Percentiles rank a stretch among this genome's conserved stretches.
These are phyloP conservation scores for Thamnophis sirtalis DNA, from an alignment of 2,113 vertebrate species.

Conservation along the genomic window DNA sequence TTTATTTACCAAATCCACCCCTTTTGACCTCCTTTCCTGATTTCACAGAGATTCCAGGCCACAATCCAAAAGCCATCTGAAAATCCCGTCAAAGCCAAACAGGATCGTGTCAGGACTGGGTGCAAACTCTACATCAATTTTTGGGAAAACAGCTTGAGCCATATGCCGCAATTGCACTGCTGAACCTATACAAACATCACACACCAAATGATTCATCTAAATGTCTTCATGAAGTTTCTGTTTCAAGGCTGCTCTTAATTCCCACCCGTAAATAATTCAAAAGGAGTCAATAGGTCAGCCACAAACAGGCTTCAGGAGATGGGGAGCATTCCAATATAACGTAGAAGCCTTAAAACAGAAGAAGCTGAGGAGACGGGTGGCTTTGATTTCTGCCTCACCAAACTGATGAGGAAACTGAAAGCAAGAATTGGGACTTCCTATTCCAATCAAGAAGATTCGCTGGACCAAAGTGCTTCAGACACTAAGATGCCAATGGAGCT, in stretches of 20 bases:
- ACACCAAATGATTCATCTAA: background rate
- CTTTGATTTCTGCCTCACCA: background rate
- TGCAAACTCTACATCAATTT: background rate
- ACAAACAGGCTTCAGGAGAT: background rate
- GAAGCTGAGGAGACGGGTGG: fast-evolving
- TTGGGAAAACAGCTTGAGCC: background rate
- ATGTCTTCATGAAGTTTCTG: background rate
- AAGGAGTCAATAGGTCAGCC: background rate
- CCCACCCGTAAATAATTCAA: background rate
- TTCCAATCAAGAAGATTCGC: background rate
- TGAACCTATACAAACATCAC: slow-evolving; percentile 30
- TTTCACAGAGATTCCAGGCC: background rate
- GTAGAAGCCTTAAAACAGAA: background rate
- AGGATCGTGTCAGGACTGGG: background rate
- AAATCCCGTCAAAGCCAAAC: background rate
- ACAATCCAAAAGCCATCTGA: background rate
- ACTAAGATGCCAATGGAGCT: background rate
- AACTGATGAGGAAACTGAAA: background rate
- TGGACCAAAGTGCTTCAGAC: background rate
- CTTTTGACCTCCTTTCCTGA: background rate
- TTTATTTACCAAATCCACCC: background rate
- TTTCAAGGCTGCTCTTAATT: background rate
- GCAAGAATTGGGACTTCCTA: background rate
- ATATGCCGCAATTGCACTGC: fast-evolving
- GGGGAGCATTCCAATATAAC: fast-evolving